phyloP scores from a whole-genome alignment of 30 jellyfish, hydroid and myxozoan genomes.

The Aurelia sp. region DNA sequence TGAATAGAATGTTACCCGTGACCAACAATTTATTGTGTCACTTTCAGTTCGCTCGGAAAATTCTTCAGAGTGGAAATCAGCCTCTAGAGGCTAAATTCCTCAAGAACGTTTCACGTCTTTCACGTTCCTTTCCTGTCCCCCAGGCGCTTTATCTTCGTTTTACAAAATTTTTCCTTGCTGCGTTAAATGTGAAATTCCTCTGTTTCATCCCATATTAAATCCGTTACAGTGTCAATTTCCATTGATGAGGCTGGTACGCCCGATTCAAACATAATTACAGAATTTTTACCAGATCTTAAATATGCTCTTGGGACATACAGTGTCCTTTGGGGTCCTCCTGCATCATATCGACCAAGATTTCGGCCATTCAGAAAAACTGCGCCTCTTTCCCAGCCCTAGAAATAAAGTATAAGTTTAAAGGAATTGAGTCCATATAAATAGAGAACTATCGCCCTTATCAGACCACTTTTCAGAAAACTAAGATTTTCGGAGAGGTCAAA shows the following conservation, averaged over 20 bases:
- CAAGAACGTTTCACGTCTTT: too few species aligned
- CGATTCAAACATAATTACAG: conserved; percentile 83
- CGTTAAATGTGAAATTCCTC: conserved; percentile 41
- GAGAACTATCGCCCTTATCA: too few species aligned
- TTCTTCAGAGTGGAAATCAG: too few species aligned
- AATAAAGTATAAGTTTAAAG: conserved; percentile 1
- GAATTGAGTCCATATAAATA: too few species aligned
- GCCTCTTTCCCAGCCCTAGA: conserved; percentile 99
- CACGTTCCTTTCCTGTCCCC: too few species aligned
- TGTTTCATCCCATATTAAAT: conserved; percentile 33
- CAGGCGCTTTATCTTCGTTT: too few species aligned
- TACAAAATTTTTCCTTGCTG: not conserved
- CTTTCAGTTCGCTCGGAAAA: too few species aligned
- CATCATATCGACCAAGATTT: conserved; percentile 95
- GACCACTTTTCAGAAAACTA: too few species aligned
- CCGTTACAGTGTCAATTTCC: conserved; percentile 45
- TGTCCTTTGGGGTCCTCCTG: conserved; percentile 94
- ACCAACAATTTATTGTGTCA: too few species aligned
- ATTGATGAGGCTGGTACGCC: conserved; percentile 55
- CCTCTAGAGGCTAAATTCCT: too few species aligned
- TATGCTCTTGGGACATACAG: conserved; percentile 81
- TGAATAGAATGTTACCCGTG: too few species aligned
- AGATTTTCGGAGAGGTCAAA: too few species aligned
- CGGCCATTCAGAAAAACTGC: conserved; percentile 87
- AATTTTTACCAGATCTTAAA: conserved; percentile 67